A percentile compares a stretch with the other conserved stretches of the same genome.
These are phyloP conservation scores for Glaucomys volans DNA, from an alignment of 2,113 vertebrate genomes.

Conservation along the genomic window DNA sequence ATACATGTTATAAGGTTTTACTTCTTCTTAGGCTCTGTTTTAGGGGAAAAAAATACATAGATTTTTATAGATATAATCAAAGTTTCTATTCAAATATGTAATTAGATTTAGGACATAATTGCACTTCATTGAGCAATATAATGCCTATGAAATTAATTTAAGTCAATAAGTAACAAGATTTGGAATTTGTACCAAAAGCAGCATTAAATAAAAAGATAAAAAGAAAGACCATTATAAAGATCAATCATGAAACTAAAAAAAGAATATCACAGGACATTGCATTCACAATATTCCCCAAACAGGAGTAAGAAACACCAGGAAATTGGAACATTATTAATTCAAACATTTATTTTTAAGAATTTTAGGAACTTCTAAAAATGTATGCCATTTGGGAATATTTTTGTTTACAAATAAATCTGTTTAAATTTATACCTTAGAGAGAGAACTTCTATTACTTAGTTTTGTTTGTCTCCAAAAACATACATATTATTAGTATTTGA, in stretches of 20 bases:
- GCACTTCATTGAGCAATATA: neutral
- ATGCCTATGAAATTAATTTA: constrained; percentile 9
- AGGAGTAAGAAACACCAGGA: neutral
- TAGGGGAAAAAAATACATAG: fast-evolving
- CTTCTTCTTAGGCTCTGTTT: neutral
- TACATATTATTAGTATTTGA: neutral
- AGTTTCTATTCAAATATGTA: neutral
- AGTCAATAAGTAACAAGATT: neutral
- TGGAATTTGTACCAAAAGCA: neutral
- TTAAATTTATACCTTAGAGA: constrained; percentile 37
- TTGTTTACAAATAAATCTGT: constrained; percentile 45
- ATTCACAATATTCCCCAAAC: neutral
- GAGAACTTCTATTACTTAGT: constrained; percentile 29
- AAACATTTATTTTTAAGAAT: constrained; percentile 43
- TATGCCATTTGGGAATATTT: neutral
- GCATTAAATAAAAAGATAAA: neutral
- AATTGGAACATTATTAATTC: neutral
- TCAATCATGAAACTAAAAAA: neutral
- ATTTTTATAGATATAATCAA: neutral
- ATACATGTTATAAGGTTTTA: neutral
- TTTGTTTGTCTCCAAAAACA: neutral
- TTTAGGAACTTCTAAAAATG: constrained; percentile 9
- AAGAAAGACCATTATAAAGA: neutral
- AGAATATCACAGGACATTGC: neutral
- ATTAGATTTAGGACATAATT: neutral